Base-by-base conservation (phyloP, 2,888 invertebrate genomes). In the Hemicrepidius hirtus region DNA sequence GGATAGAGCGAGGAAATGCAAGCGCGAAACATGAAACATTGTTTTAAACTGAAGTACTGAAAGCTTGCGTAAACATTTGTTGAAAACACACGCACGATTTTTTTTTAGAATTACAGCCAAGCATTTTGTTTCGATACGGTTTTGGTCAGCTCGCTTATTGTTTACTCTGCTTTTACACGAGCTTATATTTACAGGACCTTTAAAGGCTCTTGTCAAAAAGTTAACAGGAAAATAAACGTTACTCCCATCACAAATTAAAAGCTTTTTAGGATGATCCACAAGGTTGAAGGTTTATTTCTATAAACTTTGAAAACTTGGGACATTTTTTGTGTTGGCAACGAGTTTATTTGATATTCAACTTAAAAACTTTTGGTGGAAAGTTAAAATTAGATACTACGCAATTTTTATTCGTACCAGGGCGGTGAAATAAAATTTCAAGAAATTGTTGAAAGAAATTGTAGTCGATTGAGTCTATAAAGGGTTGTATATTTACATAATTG, bases 401-500 rank as follows among this genome's bases (percentile, higher is more conserved):
- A 20, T 35, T 37, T 55, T 55, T 55, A 28, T 32, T 55, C 37
- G 32, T 1, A 6, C 44, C 6, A 18, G 13, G 13, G 13, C 1
- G 4, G 44, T 1, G n/a, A 50, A 50, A 50, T 50, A 50, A 50
- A 50, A 50, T 50, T 28, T 21, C 50, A 4, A n/a, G 12, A 50
- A 50, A 50, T 50, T 50, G 50, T 24, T 12, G 7, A 9, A 12
- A 21, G 53, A n/a, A n/a, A n/a, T 18, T 18, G 37, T 16, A 57
- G 20, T 35, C 57, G 57, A 57, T 57, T 60, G 60, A 35, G 41
- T 16, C 60, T 28, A 44, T n/a, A 44, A 44, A 60, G 60, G 57
- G 41, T 44, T 21, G 60, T 60, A 68, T 62, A 67, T 68, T 67
- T 53, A 13, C 63, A 55, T 68, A 71, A 71, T 67, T 67, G 63